Conservation (phyloP, 2,113 vertebrate species). For the Porphyrio hochstetteri region DNA sequence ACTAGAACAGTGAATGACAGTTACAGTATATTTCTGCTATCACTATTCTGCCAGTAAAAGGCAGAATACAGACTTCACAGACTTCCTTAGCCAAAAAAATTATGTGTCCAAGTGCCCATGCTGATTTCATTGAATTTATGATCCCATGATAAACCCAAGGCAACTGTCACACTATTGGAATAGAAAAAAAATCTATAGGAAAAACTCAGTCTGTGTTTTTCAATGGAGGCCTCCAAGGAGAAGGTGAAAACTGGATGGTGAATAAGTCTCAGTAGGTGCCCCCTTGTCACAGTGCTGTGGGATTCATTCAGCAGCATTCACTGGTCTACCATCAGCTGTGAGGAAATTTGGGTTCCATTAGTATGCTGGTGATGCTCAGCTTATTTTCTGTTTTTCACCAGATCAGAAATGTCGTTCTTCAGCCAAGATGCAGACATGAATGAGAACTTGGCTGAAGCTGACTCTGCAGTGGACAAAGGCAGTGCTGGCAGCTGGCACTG, state of each 20-base stretch:
- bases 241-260: not conserved
- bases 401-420: not conserved
- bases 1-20: not conserved
- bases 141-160: not conserved
- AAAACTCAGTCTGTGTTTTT: not conserved
- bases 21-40: not conserved
- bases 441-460: conserved; percentile 10
- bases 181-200: not conserved
- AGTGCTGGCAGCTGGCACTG: not conserved
- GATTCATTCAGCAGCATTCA: not conserved
- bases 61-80: not conserved
- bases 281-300: not conserved
- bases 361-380: not conserved
- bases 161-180: not conserved
- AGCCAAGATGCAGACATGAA: conserved; percentile 14
- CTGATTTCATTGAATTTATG: not conserved
- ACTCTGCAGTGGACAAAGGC: not conserved
- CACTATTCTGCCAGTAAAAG: not conserved
- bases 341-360: not conserved
- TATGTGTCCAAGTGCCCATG: not conserved
- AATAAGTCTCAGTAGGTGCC: not conserved
- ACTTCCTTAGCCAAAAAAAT: not conserved
- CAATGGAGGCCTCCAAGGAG: not conserved
- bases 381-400: not conserved
- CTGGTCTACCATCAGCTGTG: not conserved